Conservation (phyloP, 2,797 vertebrate genomes). For the Bradypodion pumilum region DNA sequence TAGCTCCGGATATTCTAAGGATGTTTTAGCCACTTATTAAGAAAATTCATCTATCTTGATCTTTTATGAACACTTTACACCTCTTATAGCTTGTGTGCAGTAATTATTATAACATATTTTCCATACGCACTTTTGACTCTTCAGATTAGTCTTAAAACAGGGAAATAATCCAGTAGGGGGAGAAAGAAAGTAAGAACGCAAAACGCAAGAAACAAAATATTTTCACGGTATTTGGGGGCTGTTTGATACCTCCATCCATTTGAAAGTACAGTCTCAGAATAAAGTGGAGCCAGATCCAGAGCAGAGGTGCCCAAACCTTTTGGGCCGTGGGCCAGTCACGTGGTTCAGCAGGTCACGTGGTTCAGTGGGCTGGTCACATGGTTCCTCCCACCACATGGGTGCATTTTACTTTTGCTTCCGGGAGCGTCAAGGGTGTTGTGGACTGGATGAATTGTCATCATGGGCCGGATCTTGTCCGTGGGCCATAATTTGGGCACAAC, state of each 20-base stretch:
- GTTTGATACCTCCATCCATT: not conserved
- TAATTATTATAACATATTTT: constrained; percentile 54
- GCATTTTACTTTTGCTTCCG: too few relatives aligned
- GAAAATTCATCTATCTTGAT: constrained; percentile 74
- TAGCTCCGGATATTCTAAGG: constrained; percentile 69
- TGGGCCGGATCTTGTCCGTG: too few relatives aligned
- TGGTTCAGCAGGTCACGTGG: too few relatives aligned
- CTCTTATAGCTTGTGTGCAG: constrained; percentile 43
- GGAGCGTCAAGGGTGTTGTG: too few relatives aligned
- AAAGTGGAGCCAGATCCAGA: not conserved
- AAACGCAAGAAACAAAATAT: not conserved
- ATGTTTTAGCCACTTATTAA: constrained; percentile 77
- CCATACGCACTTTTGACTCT: constrained; percentile 22
- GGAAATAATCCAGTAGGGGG: constrained; percentile 8
- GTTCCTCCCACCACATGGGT: too few relatives aligned
- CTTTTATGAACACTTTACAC: constrained; percentile 63
- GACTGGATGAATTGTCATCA: too few relatives aligned
- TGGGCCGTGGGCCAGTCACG: too few relatives aligned
- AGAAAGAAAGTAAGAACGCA: not conserved
- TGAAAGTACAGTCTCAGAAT: not conserved
- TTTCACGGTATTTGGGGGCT: not conserved
- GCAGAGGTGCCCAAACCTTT: too few relatives aligned
- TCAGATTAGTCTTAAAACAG: constrained; percentile 34
- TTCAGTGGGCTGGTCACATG: too few relatives aligned
- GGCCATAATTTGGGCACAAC: too few relatives aligned